Percentiles rank a stretch among this genome's conserved stretches.
Conservation (phyloP, 2,797 vertebrate species). For the Coilia nasus region DNA sequence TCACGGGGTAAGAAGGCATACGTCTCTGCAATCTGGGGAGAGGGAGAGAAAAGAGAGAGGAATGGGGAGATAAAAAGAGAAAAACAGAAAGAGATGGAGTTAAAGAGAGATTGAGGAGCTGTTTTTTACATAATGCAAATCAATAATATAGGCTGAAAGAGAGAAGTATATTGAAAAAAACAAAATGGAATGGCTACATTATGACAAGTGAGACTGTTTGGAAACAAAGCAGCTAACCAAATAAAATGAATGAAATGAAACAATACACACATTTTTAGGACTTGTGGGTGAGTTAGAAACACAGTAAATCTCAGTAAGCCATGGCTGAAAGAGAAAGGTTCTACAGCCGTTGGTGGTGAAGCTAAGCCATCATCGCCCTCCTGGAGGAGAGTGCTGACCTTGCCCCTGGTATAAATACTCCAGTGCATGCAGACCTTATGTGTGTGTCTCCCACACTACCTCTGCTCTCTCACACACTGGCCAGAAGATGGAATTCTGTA, state of each 20-base stretch:
- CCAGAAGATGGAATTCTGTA: background rate
- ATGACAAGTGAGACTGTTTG: background rate
- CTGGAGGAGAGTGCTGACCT: background rate
- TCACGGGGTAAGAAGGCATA: slow-evolving; percentile 95
- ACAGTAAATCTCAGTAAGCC: background rate
- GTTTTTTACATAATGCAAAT: background rate
- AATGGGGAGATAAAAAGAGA: background rate
- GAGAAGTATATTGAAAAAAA: background rate
- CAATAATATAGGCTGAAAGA: background rate
- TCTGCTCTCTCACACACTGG: background rate
- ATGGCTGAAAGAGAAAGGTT: background rate
- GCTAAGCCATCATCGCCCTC: background rate
- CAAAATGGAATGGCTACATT: background rate
- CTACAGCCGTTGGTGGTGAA: background rate
- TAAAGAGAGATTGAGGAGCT: background rate
- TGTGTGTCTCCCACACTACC: background rate
- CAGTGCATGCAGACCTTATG: background rate
- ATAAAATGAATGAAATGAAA: background rate
- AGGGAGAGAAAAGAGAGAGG: slow-evolving; percentile 29
- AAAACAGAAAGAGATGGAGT: background rate
- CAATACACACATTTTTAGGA: background rate
- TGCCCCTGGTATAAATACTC: background rate
- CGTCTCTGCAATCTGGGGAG: slow-evolving; percentile 90
- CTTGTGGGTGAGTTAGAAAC: background rate
- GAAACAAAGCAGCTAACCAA: background rate